Base-by-base conservation (phyloP, 2,113 vertebrate species). In the Seriola dumerili region DNA sequence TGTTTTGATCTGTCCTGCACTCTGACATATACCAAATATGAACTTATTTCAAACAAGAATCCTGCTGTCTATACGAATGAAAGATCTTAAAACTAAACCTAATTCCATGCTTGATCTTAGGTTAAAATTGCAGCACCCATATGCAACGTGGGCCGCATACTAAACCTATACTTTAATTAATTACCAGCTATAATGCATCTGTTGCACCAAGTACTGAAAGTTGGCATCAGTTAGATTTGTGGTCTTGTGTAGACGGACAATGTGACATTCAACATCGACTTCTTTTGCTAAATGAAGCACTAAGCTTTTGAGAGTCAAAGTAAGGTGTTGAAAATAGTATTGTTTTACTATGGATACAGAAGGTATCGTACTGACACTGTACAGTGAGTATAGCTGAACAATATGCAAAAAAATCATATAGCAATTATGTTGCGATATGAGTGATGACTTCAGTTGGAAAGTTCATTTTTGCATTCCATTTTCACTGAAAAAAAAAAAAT, bases 151-250 rank as follows among this genome's bases (percentile, higher is more conserved):
- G 38, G 8, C 64, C 10, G 8, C 7, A 5, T 17, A 9, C n/a
- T 66, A 13, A 46, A 29, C 14, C 12, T 29, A 17, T 46, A 46
- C n/a, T 25, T 44, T 16, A 17, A 46, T 25, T 66, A 23, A 46
- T 66, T 5, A 66, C n/a, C 42, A 46, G 34, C 64, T 29, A 19
- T 46, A 29, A 66, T 66, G 42, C 42, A 46, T 66, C 40, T 66
- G 64, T 66, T 66, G n/a, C 65, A 48, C 4, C 14, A 21, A 21
- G 59, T 5, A 21, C 61, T 63, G 3, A n/a, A n/a, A 40, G 17
- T 23, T 29, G 23, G 23, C 42, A 16, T 25, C 23, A 32, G 14
- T 32, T 59, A 44, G 40, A 65, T 65, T 66, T 29, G 14, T 17
- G 8, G 40, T 66, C 23, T 17, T 16, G 64, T 29, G 16, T 46